These are phyloP conservation scores for Oscheius sp. DNA, from an alignment of 2,888 invertebrate species.

Conservation along the genomic window DNA sequence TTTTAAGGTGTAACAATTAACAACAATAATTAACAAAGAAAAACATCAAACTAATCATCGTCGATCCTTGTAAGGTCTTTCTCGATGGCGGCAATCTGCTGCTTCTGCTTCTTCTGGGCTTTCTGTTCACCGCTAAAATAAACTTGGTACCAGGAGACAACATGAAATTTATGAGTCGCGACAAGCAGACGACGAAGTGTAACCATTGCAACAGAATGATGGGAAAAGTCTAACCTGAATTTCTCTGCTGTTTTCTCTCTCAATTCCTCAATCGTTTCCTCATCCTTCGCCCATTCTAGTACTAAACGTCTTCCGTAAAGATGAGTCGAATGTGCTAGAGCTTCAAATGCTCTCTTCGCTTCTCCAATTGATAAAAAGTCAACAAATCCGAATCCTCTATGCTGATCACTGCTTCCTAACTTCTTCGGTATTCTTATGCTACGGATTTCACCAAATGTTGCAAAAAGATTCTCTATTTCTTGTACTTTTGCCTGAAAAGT, in stretches of 20 bases:
- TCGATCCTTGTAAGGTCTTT: conserved; percentile 20
- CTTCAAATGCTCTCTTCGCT: conserved; percentile 91
- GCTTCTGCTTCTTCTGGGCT: conserved; percentile 21
- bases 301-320: conserved; percentile 93
- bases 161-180: background rate
- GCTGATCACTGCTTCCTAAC: conserved; percentile 72
- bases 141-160: too few relatives aligned
- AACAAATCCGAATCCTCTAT: conserved; percentile 95
- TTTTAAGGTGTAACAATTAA: background rate
- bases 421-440: conserved; percentile 89
- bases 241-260: conserved; percentile 73
- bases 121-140: conserved; percentile 24
- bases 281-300: conserved; percentile 89
- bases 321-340: conserved; percentile 86
- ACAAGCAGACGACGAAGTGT: background rate
- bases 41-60: background rate
- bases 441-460: conserved; percentile 91
- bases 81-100: conserved; percentile 22
- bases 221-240: conserved; percentile 40
- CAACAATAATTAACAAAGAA: background rate
- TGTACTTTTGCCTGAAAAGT: conserved; percentile 54
- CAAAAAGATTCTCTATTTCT: conserved; percentile 73
- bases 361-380: conserved; percentile 83
- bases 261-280: conserved; percentile 81
- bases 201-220: background rate